Conservation (phyloP, 2,888 invertebrate genomes). For the Serrognathus titanus region DNA sequence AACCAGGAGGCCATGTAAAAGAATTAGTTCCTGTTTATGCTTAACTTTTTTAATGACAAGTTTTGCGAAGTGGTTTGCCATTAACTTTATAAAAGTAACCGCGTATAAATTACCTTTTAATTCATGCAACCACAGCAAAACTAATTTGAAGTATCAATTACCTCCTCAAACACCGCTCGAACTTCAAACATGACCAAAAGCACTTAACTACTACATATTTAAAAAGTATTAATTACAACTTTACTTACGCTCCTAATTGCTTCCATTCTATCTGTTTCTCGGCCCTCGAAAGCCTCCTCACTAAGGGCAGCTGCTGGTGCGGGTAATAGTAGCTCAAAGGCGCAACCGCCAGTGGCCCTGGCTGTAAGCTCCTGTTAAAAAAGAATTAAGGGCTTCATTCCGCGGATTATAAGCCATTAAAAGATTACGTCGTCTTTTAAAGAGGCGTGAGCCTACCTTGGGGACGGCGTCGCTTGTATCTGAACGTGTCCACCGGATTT, state of each 20-base stretch:
- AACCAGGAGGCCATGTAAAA: no score
- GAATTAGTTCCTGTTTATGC: no score
- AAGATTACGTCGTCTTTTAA: no score
- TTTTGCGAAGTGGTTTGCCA: no score
- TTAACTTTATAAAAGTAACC: no score
- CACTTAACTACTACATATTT: background rate
- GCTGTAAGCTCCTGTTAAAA: conserved; percentile 36
- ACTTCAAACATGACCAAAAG: no score
- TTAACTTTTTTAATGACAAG: no score
- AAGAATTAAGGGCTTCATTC: conserved; percentile 4
- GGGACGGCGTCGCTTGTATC: conserved; percentile 55
- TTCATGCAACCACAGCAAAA: no score
- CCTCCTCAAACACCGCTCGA: no score
- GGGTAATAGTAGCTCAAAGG: conserved; percentile 57
- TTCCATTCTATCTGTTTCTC: conserved; percentile 60
- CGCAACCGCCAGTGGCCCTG: conserved; percentile 56
- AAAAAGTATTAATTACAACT: conserved; percentile 1
- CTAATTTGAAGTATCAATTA: no score
- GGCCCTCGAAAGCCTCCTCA: conserved; percentile 55
- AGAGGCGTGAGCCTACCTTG: conserved; percentile 45
- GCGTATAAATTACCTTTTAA: no score
- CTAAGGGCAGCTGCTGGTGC: conserved; percentile 54
- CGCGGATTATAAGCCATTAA: background rate
- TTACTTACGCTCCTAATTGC: conserved; percentile 67
- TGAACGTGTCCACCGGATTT: conserved; percentile 51